These are phyloP conservation scores for Notarius quadriscutis DNA, from an alignment of 2,113 vertebrate genomes.

Conservation along the genomic window DNA sequence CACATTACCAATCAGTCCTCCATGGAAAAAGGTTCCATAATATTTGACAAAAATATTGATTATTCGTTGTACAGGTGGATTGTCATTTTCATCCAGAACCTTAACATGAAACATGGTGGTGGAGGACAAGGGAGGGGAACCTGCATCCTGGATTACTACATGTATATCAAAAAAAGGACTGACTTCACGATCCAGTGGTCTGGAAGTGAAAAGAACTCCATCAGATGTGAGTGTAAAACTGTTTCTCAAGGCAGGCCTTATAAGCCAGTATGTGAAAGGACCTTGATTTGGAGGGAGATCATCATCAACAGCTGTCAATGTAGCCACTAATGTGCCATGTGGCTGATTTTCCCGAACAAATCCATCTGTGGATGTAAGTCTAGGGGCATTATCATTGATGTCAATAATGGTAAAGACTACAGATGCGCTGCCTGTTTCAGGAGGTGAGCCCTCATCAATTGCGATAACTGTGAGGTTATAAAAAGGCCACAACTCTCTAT, in stretches of 20 bases:
- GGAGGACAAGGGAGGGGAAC: constrained; percentile 68
- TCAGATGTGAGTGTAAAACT: constrained; percentile 67
- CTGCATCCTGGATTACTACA: constrained; percentile 69
- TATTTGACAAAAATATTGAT: constrained; percentile 76
- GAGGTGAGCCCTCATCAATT: constrained; percentile 67
- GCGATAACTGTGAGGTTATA: constrained; percentile 73
- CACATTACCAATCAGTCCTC: constrained; percentile 72
- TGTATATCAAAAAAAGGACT: constrained; percentile 56
- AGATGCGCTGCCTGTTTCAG: constrained; percentile 67
- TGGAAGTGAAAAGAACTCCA: constrained; percentile 70
- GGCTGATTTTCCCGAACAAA: constrained; percentile 73
- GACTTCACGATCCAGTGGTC: constrained; percentile 66
- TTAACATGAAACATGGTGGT: constrained; percentile 65
- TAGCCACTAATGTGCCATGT: constrained; percentile 65
- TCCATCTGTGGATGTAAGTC: constrained; percentile 58
- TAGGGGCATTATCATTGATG: constrained; percentile 72
- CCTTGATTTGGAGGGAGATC: constrained; percentile 73
- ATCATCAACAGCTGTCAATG: constrained; percentile 66
- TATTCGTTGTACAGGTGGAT: constrained; percentile 64
- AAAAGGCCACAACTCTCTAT: constrained; percentile 70
- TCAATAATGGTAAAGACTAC: constrained; percentile 67
- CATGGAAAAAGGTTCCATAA: constrained; percentile 72
- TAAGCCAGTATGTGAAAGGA: constrained; percentile 72
- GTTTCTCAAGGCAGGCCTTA: constrained; percentile 50
- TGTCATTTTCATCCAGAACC: constrained; percentile 76